phyloP scores from a whole-genome alignment of 2,113 vertebrate genomes.

The Odontesthes bonariensis region DNA sequence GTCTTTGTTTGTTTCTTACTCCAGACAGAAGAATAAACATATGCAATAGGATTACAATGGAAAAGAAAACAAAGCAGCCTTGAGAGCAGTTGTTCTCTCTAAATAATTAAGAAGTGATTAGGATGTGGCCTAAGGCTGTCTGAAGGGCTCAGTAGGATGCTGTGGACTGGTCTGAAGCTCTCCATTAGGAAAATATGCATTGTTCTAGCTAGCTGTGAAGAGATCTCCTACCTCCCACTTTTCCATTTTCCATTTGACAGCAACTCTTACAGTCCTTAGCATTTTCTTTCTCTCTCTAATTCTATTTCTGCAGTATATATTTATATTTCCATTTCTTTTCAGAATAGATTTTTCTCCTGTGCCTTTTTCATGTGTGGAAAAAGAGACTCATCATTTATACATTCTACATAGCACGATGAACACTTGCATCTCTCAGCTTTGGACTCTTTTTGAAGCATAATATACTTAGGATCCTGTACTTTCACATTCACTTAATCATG shows the following conservation, averaged over 20 bases:
- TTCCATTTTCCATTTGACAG: conserved; percentile 67
- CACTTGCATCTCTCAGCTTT: conserved; percentile 28
- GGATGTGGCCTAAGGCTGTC: conserved; percentile 71
- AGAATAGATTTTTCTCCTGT: conserved; percentile 41
- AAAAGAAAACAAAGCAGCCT: conserved; percentile 70
- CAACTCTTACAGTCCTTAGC: conserved; percentile 39
- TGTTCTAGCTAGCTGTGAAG: conserved; percentile 38
- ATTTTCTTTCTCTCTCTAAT: conserved; percentile 27
- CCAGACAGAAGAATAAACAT: conserved; percentile 55
- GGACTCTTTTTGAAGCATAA: conserved; percentile 42
- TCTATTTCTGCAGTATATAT: conserved; percentile 22
- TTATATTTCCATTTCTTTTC: conserved; percentile 10
- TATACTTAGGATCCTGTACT: conserved; percentile 32
- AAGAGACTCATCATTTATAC: conserved; percentile 49
- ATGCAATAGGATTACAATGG: conserved; percentile 64
- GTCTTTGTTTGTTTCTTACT: conserved; percentile 51
- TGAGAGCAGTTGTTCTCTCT: conserved; percentile 69
- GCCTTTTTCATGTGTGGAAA: conserved; percentile 30
- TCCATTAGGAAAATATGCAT: conserved; percentile 30
- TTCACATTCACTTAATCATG: conserved; percentile 49
- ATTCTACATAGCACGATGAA: conserved; percentile 26
- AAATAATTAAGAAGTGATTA: conserved; percentile 77
- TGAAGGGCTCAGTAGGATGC: conserved; percentile 49
- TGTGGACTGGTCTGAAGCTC: conserved; percentile 51
- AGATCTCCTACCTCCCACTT: conserved; percentile 57